phyloP scores from a whole-genome alignment of 2,113 vertebrate species.

The Ciconia maguari region DNA sequence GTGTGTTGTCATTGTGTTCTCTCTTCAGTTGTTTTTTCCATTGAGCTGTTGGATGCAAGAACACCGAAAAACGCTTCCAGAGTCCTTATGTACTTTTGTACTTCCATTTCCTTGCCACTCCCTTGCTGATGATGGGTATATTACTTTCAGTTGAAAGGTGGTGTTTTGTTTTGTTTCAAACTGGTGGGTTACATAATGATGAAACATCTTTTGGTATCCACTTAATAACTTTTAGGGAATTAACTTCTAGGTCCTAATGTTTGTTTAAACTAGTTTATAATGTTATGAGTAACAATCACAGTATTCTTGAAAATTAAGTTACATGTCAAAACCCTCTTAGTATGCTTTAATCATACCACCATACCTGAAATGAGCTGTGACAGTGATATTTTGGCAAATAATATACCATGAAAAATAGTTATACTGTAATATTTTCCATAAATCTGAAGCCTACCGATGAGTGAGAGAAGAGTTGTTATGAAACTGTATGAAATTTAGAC shows the following conservation, averaged over 20 bases:
- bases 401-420: conserved; percentile 16
- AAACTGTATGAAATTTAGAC: conserved; percentile 15
- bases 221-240: neutral
- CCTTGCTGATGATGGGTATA: neutral
- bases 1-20: neutral
- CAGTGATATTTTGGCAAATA: conserved; percentile 55
- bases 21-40: neutral
- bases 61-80: neutral
- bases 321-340: neutral
- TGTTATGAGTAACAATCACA: conserved; percentile 1
- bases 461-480: conserved; percentile 26
- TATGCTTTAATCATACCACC: conserved; percentile 1
- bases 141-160: neutral
- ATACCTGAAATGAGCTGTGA: conserved; percentile 37
- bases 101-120: neutral
- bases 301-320: conserved; percentile 1
- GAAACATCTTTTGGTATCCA: neutral
- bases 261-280: conserved; percentile 11
- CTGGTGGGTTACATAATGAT: neutral
- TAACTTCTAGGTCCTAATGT: neutral
- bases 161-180: neutral
- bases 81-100: neutral
- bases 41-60: neutral
- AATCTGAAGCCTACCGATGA: neutral
- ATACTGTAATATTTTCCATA: conserved; percentile 51